Base-by-base conservation (phyloP, 2,888 invertebrate species). In the Mechanitis mazaeus region DNA sequence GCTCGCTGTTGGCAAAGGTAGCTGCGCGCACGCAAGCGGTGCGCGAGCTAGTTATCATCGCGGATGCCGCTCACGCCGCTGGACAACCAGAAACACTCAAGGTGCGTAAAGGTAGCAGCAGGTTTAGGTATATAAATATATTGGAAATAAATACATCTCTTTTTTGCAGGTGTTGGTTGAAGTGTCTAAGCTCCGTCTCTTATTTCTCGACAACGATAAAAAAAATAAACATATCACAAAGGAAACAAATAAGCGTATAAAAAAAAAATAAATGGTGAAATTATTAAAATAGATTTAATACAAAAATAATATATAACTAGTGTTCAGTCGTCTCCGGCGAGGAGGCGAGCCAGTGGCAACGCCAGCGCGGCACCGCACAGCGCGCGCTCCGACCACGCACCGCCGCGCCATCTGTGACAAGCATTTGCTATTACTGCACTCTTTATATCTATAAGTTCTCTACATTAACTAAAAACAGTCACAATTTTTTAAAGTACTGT, bases 361-460 rank as follows among this genome's bases (percentile, higher is more conserved):
- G 77, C 65, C 9, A 82, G 77, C 68, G 79, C 80, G 12, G 75
- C 72, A 63, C 81, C 79, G 64, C 72, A 60, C 72, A 82, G 68
- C 58, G 74, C 77, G 9, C 83, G 81, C 68, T 75, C 75, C 71
- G 78, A 79, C 57, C 76, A 67, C 59, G 72, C 78, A 68, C 73
- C 76, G 63, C 74, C 64, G 71, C 74, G 67, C 79, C 78, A 82
- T 12, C 82, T 77, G 71, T 56, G 12, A 28, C 47, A 5, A 9
- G 38, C 50, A 9, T 6, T 6, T 11, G 38, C 3, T 33, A 20
- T 12, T 2, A 20, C 7, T 31, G 31, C 3, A 50, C 9, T 31
- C 11, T 42, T 9, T 9, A 42, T 42, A 42, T 9, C 20, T 20
- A 20, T 20, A 20, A 20, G 20, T 42, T 42, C 11, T 9, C 1